Evolutionary conservation across 1,140 invertebrate genomes (phyloP), one percentile per base, ranked within the genome.

Genomic region (Temnothorax curvispinosus): DNA sequence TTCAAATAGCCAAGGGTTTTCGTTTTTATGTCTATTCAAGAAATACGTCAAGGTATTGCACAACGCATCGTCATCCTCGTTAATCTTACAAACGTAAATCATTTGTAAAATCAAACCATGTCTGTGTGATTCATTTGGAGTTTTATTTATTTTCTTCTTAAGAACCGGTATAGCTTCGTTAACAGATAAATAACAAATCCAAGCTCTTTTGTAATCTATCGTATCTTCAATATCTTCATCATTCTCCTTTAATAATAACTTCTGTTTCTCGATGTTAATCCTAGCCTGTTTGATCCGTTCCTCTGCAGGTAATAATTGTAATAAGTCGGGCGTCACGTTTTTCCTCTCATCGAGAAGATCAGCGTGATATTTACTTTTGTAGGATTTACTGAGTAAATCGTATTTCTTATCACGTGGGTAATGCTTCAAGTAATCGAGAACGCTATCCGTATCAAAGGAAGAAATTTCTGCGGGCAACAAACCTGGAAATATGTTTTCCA

Each of bases 61-160:
- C 3, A 95, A 77, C 1, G 90, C 85, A 7, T 89, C 27, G 8
- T 91, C 58, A 62, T 93, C 91, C 0, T 93, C 44, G 54, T 95
- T 95, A 0, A 95, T 71, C 13, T 88, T 91, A 62, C 94, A 95
- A 7, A 72, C 84, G n/a, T 86, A 91, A 6, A 95, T 90, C 78
- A 95, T 64, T 32, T 92, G 87, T 0, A 82, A 27, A 1, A 93
- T 58, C 1, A 93, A 15, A 0, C 32, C 7, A 1, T 72, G 0
- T 60, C 92, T 86, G 0, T 80, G 5, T 50, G 2, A 4, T 5
- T 52, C 8, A 7, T 85, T 60, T 8, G 87, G 76, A 9, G 64
- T 44, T 32, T 85, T 91, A 0, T 5, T 0, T 18, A 94, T 93
- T 77, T 92, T 74, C 0, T 60, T 6, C 71, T 90, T 94, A 0